phyloP scores from a whole-genome alignment of 2,888 invertebrate genomes.

The Melieria omissa region DNA sequence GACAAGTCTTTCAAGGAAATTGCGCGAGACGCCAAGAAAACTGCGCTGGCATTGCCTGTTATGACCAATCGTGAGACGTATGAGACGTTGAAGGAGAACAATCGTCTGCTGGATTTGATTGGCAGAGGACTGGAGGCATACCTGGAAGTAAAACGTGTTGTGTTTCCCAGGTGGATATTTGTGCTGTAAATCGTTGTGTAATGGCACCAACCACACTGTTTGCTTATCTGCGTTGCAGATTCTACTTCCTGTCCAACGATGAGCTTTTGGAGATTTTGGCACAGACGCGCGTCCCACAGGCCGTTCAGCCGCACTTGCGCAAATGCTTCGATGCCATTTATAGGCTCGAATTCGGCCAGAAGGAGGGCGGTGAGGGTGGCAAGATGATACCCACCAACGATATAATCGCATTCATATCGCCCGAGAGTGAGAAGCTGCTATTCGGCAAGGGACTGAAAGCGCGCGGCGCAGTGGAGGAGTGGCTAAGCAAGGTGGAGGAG shows the following conservation, averaged over 20 bases:
- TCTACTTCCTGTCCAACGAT: constrained; percentile 91
- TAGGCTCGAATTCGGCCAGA: constrained; percentile 80
- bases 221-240: constrained; percentile 60
- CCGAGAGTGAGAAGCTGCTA: constrained; percentile 84
- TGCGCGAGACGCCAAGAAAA: constrained; percentile 84
- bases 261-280: constrained; percentile 90
- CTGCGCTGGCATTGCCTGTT: constrained; percentile 83
- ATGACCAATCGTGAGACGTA: constrained; percentile 79
- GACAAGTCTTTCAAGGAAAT: constrained; percentile 93
- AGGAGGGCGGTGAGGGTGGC: constrained; percentile 71
- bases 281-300: constrained; percentile 88
- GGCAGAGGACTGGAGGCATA: constrained; percentile 91
- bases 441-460: constrained; percentile 86
- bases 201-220: too few relatives aligned
- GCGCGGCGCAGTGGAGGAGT: constrained; percentile 91
- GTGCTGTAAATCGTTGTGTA: background rate
- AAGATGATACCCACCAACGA: constrained; percentile 78
- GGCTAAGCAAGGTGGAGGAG: constrained; percentile 91
- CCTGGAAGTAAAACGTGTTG: constrained; percentile 86
- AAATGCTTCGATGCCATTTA: constrained; percentile 91
- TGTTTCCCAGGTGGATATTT: constrained; percentile 75
- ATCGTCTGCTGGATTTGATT: constrained; percentile 85
- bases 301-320: constrained; percentile 88
- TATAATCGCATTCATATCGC: constrained; percentile 89
- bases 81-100: constrained; percentile 77